A percentile compares a stretch with the other conserved stretches of the same genome.
These are phyloP conservation scores for Neodiprion virginianus DNA, from an alignment of 1,140 invertebrate genomes.

Conservation along the genomic window DNA sequence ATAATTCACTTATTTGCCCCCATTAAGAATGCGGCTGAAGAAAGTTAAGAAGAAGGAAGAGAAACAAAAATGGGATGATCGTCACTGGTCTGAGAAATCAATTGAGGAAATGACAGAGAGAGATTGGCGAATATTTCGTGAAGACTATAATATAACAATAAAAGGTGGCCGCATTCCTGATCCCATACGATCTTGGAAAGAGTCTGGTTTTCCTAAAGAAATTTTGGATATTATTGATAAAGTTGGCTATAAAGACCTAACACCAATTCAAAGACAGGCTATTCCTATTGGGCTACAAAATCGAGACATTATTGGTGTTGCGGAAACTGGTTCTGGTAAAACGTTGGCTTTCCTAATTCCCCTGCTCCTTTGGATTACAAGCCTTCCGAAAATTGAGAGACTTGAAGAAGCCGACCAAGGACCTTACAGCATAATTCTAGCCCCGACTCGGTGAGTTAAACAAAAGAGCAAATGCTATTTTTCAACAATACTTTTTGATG, in stretches of 20 bases:
- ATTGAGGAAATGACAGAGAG: conserved; percentile 96
- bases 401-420: conserved; percentile 93
- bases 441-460: conserved; percentile 81
- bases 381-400: conserved; percentile 93
- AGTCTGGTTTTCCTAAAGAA: conserved; percentile 90
- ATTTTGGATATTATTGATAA: conserved; percentile 95
- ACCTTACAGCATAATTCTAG: conserved; percentile 99
- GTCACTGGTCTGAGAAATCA: conserved; percentile 98
- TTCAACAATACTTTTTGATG: conserved; percentile 9
- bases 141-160: conserved; percentile 99
- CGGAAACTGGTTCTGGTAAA: conserved; percentile 98
- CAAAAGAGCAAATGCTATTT: background rate
- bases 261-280: conserved; percentile 98
- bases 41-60: conserved; percentile 96
- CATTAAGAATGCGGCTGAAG: conserved; percentile 79
- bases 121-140: conserved; percentile 99
- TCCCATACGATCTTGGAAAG: conserved; percentile 94
- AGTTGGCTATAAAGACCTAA: conserved; percentile 97
- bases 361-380: conserved; percentile 97
- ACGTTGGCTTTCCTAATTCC: conserved; percentile 98
- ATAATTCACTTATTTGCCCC: conserved; percentile 30
- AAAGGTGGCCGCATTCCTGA: conserved; percentile 98
- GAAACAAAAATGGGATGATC: conserved; percentile 98
- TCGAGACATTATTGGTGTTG: conserved; percentile 98
- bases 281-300: conserved; percentile 99